Base-by-base conservation (phyloP, 2,888 invertebrate genomes). In the Ptycholaimellus sp. region DNA sequence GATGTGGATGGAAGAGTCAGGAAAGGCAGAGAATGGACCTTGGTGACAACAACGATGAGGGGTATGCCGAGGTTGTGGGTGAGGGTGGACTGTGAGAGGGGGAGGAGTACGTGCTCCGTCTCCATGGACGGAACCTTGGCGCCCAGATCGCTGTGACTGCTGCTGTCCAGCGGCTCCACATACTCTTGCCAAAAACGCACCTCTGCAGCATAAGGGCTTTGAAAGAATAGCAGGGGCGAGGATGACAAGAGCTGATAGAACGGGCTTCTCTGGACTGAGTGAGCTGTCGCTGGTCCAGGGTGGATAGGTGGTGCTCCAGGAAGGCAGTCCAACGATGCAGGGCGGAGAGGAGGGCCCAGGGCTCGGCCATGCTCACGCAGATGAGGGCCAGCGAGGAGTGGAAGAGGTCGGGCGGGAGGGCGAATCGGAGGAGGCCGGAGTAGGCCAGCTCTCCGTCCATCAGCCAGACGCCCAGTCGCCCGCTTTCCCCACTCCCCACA, bases 41-140 rank as follows among this genome's bases (percentile, higher is more conserved):
- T 93, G 47, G 93, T 87, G 50, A 85, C 77, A 49, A 93, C 87
- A 42, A 93, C 87, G 47, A 90, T 79, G 52, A 93, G 76, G 60
- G 93, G 90, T 53, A 93, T 65, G 37, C 93, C 93, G 53, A 90
- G 69, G 67, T 93, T 93, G 49, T 77, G 75, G 39, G 76, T 74
- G 48, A 93, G 70, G 22, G 60, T 60, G 42, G 55, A 54, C 50
- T 82, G 79, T 42, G 73, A 77, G 52, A 90, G 79, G 0, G 83
- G 78, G 49, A 85, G 67, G 35, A 80, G 73, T 5, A 39, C 29
- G 23, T 35, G 23, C 6, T 40, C 42, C 4, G 32, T 33, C 13
- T 42, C 40, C 40, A 40, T 40, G 30, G 40, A 40, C 21, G 42
- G 42, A 14, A 42, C 42, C 21, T 42, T 42, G 36, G 38, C 42